phyloP scores from a whole-genome alignment of 2,113 vertebrate genomes.

The Zeus faber region DNA sequence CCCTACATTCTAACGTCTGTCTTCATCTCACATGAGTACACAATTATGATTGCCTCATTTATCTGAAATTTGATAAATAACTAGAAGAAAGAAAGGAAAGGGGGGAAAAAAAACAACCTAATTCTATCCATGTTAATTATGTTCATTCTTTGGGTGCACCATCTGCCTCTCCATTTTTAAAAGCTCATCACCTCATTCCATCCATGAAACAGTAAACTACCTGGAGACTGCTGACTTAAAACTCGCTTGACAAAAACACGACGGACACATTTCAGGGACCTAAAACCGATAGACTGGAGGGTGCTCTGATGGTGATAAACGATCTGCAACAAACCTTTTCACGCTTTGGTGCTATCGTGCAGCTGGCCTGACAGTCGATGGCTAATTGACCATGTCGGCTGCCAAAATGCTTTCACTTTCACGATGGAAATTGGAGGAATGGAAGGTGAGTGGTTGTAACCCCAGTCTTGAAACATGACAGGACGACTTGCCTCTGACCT shows the following conservation, averaged over 20 bases:
- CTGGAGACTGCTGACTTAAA: not conserved
- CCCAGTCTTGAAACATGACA: not conserved
- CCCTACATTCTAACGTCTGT: no score
- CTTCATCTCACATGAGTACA: no score
- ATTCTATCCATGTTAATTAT: no score
- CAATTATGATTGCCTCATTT: no score
- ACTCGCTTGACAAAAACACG: not conserved
- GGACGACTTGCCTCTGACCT: not conserved
- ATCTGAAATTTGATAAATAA: no score
- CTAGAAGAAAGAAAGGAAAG: no score
- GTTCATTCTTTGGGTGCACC: no score
- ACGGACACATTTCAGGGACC: not conserved
- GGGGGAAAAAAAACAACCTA: no score
- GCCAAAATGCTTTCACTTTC: not conserved
- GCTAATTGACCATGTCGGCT: not conserved
- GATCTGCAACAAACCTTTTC: not conserved
- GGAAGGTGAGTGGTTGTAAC: not conserved
- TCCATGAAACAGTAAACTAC: not conserved
- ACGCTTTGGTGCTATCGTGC: not conserved
- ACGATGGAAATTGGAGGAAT: not conserved
- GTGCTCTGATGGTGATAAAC: no score
- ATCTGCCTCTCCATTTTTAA: no score
- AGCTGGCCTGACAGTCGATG: not conserved
- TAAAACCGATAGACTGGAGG: not conserved
- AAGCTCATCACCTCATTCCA: no score